A percentile compares a stretch with the other conserved stretches of the same genome.
phyloP scores from a whole-genome alignment of 2,888 invertebrate genomes.

The Seladonia tumulorum region DNA sequence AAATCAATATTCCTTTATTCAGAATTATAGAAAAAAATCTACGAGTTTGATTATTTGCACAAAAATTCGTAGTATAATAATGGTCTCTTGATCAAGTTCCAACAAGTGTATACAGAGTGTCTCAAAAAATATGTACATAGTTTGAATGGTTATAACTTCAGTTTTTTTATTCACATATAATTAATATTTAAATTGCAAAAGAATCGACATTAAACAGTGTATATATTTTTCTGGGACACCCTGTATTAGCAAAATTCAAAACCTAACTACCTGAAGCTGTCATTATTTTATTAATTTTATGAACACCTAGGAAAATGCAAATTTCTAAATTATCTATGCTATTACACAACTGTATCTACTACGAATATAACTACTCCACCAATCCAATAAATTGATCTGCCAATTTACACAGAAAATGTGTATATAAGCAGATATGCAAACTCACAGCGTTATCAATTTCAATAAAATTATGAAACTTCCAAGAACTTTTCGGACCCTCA shows the following conservation, averaged over 20 bases:
- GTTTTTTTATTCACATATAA: too few species aligned
- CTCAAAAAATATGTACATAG: too few species aligned
- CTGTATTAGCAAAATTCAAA: background rate
- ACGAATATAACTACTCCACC: background rate
- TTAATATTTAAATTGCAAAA: too few species aligned
- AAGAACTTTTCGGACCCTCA: fast-evolving
- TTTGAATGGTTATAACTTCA: too few species aligned
- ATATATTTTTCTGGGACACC: too few species aligned
- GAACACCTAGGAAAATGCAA: background rate
- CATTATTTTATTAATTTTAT: background rate
- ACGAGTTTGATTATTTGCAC: too few species aligned
- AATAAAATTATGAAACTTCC: background rate
- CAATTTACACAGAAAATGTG: background rate
- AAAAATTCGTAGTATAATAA: too few species aligned
- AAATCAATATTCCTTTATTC: too few species aligned
- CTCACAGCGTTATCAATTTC: background rate
- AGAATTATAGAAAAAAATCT: too few species aligned
- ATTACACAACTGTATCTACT: background rate
- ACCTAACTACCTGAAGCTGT: background rate
- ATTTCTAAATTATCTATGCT: background rate
- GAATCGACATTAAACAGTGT: too few species aligned
- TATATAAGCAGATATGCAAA: background rate
- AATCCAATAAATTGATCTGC: background rate
- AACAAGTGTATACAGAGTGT: background rate
- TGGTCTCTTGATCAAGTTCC: background rate